phyloP scores from a whole-genome alignment of 2,888 invertebrate species.

The Eurytoma californica region DNA sequence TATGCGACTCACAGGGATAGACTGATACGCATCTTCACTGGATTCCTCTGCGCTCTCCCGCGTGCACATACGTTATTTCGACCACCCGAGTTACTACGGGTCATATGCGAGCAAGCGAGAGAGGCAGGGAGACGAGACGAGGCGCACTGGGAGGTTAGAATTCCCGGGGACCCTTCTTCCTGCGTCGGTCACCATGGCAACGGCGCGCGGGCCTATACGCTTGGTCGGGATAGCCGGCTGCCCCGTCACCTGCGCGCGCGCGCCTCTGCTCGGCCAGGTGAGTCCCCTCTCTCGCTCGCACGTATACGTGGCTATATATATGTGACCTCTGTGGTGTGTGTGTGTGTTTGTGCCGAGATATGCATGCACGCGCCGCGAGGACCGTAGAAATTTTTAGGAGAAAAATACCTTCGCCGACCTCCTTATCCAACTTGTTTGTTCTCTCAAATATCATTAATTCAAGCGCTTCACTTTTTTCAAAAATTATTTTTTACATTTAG shows the following conservation, averaged over 20 bases:
- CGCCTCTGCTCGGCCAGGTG: constrained; percentile 28
- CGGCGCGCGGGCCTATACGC: constrained; percentile 47
- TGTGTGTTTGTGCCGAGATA: background rate
- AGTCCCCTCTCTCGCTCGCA: constrained; percentile 32
- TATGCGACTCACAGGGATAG: background rate
- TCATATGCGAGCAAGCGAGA: background rate
- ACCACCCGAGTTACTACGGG: constrained; percentile 26
- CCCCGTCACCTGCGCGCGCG: constrained; percentile 36
- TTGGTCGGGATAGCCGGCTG: constrained; percentile 22
- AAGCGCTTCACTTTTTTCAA: too few relatives aligned
- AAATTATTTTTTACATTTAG: too few relatives aligned
- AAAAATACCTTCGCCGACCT: background rate
- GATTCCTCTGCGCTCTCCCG: background rate
- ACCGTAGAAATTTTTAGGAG: constrained; percentile 1
- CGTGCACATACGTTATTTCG: constrained; percentile 31
- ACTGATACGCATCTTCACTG: background rate
- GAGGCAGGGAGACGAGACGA: constrained; percentile 28
- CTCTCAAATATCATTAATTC: too few relatives aligned
- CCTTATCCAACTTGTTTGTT: too few relatives aligned
- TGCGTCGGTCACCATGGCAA: constrained; percentile 63
- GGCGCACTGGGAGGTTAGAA: background rate
- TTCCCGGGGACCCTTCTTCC: constrained; percentile 33
- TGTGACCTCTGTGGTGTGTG: background rate
- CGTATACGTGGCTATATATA: background rate
- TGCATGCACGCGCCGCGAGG: background rate